Percentiles rank a stretch among this genome's conserved stretches.
phyloP scores from a whole-genome alignment of 2,888 invertebrate species.

The Cerastis rubricosa region DNA sequence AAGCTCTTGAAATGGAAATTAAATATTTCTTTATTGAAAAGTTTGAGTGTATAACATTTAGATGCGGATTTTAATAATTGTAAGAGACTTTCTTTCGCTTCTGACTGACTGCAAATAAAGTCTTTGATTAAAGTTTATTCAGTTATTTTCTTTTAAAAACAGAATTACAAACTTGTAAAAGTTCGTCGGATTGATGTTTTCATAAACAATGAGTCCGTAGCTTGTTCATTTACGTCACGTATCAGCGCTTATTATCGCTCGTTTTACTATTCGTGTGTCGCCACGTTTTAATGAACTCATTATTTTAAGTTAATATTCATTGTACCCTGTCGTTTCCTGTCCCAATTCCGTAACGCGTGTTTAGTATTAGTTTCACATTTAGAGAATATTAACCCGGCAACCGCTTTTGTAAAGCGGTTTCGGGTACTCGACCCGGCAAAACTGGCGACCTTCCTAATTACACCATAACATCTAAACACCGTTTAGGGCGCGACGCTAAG shows the following conservation, averaged over 20 bases:
- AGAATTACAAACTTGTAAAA: constrained; percentile 50
- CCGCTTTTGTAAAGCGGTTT: constrained; percentile 67
- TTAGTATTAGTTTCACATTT: constrained; percentile 67
- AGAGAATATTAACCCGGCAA: constrained; percentile 69
- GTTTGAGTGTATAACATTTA: constrained; percentile 80
- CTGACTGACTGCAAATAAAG: constrained; percentile 62
- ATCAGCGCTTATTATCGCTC: constrained; percentile 51
- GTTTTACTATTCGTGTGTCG: constrained; percentile 55
- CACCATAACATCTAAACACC: constrained; percentile 81
- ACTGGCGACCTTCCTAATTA: constrained; percentile 79
- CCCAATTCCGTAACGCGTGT: constrained; percentile 53
- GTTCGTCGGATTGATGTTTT: constrained; percentile 41
- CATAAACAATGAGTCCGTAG: constrained; percentile 31
- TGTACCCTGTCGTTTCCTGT: constrained; percentile 67
- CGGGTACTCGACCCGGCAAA: constrained; percentile 67
- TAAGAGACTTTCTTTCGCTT: constrained; percentile 75
- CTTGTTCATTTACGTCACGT: constrained; percentile 57
- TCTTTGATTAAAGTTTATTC: constrained; percentile 59
- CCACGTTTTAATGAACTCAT: constrained; percentile 57
- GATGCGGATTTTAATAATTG: constrained; percentile 82
- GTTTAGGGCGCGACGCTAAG: constrained; percentile 76
- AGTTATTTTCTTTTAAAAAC: constrained; percentile 56
- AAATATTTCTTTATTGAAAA: constrained; percentile 87
- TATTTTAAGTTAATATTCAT: constrained; percentile 61
- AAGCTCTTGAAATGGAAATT: constrained; percentile 82